Evolutionary conservation across 1,140 invertebrate species (phyloP).

Genomic region (Trypoxylus dichotomus): DNA sequence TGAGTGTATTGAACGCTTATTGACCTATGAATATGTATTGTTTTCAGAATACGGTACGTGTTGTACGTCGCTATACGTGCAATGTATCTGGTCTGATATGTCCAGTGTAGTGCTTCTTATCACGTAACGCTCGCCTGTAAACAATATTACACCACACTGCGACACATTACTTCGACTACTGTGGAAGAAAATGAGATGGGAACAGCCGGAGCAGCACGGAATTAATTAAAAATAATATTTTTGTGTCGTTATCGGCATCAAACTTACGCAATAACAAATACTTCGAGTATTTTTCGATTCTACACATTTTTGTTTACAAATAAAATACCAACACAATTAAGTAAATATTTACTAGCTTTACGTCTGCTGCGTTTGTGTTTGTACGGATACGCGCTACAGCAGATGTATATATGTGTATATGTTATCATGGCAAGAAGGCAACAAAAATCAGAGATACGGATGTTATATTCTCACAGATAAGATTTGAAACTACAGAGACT

Average conservation of each 20-base stretch:
- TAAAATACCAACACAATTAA: not conserved
- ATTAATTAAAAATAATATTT: conserved; percentile 4
- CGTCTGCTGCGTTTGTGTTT: not conserved
- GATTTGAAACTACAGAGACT: not conserved
- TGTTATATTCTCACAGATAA: not conserved
- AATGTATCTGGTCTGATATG: not conserved
- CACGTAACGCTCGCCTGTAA: not conserved
- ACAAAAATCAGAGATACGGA: not conserved
- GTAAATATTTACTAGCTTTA: conserved; percentile 1
- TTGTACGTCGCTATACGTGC: not conserved
- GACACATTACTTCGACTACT: not conserved
- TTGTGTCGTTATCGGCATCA: not conserved
- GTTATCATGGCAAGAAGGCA: not conserved
- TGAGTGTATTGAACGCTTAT: not conserved
- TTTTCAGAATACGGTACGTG: not conserved
- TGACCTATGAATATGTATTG: not conserved
- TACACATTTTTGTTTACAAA: conserved; percentile 1
- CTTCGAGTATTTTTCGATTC: not conserved
- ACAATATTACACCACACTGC: not conserved
- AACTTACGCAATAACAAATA: not conserved
- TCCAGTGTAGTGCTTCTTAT: not conserved
- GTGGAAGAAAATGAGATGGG: not conserved
- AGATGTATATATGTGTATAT: not conserved
- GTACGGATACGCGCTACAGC: no score
- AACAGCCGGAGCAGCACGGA: not conserved